A percentile compares a stretch with the other conserved stretches of the same genome.
Evolutionary conservation across 2,113 vertebrate species (phyloP).

Genomic region (Chaenocephalus aceratus): DNA sequence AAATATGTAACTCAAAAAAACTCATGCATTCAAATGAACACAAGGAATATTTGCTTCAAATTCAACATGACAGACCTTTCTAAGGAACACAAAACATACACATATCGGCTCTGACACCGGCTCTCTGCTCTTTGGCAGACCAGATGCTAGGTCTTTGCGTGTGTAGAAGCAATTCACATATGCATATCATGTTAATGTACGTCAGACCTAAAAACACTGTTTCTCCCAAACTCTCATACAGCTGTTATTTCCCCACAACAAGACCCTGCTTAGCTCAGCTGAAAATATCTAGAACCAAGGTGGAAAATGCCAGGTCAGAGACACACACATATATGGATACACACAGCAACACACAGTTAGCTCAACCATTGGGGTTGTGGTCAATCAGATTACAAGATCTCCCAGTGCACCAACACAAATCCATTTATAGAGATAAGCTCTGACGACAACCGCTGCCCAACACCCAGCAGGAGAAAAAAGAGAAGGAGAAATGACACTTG

Average conservation of each 20-base stretch:
- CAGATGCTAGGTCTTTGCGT: background rate
- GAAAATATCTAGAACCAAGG: constrained; percentile 35
- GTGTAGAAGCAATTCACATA: background rate
- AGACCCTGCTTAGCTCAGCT: constrained; percentile 22
- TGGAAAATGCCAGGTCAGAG: constrained; percentile 43
- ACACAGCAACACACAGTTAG: no score
- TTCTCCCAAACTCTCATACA: constrained; percentile 18
- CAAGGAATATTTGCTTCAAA: no score
- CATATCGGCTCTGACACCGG: constrained; percentile 1
- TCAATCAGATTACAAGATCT: constrained; percentile 77
- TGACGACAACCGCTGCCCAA: constrained; percentile 29
- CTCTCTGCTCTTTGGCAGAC: background rate
- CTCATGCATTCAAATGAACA: background rate
- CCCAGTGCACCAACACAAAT: constrained; percentile 64
- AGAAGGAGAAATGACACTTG: constrained; percentile 38
- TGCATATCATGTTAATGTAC: background rate
- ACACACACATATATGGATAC: background rate
- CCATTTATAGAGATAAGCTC: constrained; percentile 74
- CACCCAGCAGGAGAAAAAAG: background rate
- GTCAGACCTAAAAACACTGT: background rate
- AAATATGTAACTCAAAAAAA: background rate
- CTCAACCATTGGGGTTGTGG: background rate
- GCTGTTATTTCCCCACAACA: constrained; percentile 10
- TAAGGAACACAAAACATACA: constrained; percentile 3
- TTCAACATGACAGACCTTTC: background rate